phyloP scores from a whole-genome alignment of 2,113 vertebrate genomes.

The Naja naja region DNA sequence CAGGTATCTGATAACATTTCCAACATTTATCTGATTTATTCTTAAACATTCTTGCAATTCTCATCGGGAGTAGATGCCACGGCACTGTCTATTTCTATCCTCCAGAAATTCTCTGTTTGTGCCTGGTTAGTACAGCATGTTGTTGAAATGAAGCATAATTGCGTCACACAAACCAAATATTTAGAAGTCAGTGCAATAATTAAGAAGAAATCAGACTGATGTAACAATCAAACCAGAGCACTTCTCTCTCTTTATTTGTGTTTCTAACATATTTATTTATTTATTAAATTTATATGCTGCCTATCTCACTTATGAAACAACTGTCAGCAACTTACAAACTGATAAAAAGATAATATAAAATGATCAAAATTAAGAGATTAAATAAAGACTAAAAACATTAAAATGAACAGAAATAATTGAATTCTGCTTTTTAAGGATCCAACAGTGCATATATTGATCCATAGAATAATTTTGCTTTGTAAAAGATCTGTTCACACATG shows the following conservation, averaged over 20 bases:
- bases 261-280: neutral
- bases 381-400: neutral
- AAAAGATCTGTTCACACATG: neutral
- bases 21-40: too few species aligned
- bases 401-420: neutral
- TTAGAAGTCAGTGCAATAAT: neutral
- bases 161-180: neutral
- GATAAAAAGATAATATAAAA: neutral
- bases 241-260: neutral
- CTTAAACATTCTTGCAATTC: too few species aligned
- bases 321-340: neutral
- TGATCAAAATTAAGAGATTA: neutral
- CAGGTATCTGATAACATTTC: too few species aligned
- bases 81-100: neutral
- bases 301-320: neutral
- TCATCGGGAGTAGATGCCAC: too few species aligned
- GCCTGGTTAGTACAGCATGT: neutral
- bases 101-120: neutral
- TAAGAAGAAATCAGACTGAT: neutral
- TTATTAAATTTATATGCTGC: neutral
- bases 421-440: neutral
- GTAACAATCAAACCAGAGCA: neutral
- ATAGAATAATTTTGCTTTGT: neutral
- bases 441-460: neutral
- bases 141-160: neutral